Base-by-base conservation (phyloP, 2,113 vertebrate species). In the Sturnus vulgaris region DNA sequence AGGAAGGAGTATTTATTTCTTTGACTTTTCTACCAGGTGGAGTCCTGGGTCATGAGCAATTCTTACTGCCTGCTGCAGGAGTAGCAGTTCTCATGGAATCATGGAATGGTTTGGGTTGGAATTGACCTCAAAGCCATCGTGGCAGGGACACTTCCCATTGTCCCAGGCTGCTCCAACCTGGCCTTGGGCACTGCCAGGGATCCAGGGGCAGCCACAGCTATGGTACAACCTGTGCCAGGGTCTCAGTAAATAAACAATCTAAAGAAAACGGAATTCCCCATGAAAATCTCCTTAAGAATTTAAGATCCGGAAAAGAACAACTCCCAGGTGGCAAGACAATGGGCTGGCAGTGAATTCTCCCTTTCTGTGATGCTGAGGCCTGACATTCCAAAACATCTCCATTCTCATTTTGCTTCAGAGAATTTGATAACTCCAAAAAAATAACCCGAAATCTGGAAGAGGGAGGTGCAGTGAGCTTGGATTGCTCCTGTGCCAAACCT, bases 81-180 rank as follows among this genome's bases (percentile, higher is more conserved):
- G 21, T 25, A 75, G 40, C 40, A 22, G 39, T 49, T 76, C 42
- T 37, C 40, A 28, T 15, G 23, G 30, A 66, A 21, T 68, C 12
- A 22, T 44, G 57, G 85, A 57, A 27, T 23, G 10, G 4, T 50
- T 59, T 65, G 59, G 37, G 10, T 11, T 52, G 52, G 52, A 3
- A 39, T 1, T 10, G 19, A n/a, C 19, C 4, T 66, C 3, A 37
- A 44, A 66, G 0, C 5, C 2, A 42, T 21, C 59, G 9, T 33
- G 18, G 31, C 68, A 57, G 59, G 37, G 77, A 59, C 59, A 44
- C 15, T 10, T 88, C 0, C 68, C 60, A 39, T 10, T 16, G 1
- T 3, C 15, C 59, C 68, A 57, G 37, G 50, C 0, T 64, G 50
- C 22, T 42, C 75, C 57, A 57, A 0, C 12, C 42, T 37, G 35